These are phyloP conservation scores for Syngnathoides biaculeatus DNA, from an alignment of 2,113 vertebrate genomes.

Conservation along the genomic window DNA sequence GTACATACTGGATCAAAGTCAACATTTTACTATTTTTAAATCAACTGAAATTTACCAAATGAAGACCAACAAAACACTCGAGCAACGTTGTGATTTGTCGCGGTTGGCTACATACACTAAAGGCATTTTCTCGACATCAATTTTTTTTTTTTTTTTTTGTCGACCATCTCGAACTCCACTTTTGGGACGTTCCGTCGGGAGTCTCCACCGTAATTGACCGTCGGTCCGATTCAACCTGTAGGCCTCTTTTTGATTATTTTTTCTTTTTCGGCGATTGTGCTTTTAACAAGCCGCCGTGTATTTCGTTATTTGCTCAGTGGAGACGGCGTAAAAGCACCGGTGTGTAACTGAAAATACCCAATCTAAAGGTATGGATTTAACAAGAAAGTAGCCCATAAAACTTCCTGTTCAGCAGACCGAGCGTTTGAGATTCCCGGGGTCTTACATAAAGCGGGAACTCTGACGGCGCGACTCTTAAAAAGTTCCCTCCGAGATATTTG, in stretches of 20 bases:
- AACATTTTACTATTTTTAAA: too few species aligned
- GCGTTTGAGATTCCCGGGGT: constrained; percentile 37
- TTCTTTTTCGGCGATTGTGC: not conserved
- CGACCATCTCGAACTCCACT: not conserved
- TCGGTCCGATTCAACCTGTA: not conserved
- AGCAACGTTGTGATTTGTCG: too few species aligned
- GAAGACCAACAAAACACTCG: too few species aligned
- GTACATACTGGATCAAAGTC: too few species aligned
- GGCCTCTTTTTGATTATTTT: not conserved
- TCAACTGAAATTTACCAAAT: too few species aligned
- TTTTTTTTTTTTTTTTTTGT: too few species aligned
- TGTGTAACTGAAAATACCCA: constrained; percentile 21
- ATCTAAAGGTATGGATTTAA: constrained; percentile 45
- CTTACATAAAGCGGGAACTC: constrained; percentile 28
- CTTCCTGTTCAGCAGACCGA: constrained; percentile 33
- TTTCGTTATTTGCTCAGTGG: not conserved
- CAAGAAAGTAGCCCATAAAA: constrained; percentile 33
- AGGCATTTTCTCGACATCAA: too few species aligned
- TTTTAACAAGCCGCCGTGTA: not conserved
- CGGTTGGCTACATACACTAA: too few species aligned
- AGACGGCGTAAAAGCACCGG: not conserved
- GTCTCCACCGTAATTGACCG: not conserved
- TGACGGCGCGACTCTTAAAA: constrained; percentile 35
- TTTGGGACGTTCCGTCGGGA: not conserved
- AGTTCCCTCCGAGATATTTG: constrained; percentile 26